Percentiles rank a stretch among this genome's conserved stretches.
Evolutionary conservation across 2,888 invertebrate species (phyloP).

Genomic region (Pediacus dermestoides): DNA sequence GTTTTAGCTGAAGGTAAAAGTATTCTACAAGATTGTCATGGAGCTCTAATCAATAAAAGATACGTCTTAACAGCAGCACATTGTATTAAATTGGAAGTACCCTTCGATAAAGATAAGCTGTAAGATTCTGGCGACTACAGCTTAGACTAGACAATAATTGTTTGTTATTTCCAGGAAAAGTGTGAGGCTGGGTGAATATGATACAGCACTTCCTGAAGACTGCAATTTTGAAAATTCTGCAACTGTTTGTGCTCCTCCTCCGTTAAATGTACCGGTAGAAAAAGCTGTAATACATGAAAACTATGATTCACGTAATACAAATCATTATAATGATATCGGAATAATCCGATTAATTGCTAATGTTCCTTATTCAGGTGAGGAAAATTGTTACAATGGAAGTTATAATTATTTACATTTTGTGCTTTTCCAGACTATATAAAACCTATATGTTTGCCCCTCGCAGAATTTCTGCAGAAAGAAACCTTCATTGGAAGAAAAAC

Average conservation of each 20-base stretch:
- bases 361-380: not conserved
- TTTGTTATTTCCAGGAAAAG: constrained; percentile 1
- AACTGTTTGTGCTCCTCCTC: constrained; percentile 1
- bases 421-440: not conserved
- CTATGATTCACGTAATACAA: not conserved
- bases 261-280: not conserved
- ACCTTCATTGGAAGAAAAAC: no score
- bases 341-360: not conserved
- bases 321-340: constrained; percentile 1
- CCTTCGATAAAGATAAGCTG: no score
- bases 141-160: no score
- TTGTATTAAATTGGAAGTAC: not conserved
- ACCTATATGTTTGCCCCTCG: constrained; percentile 2
- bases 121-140: no score
- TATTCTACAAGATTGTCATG: no score
- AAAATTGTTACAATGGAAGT: not conserved
- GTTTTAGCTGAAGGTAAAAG: no score
- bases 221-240: no score
- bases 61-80: constrained; percentile 5
- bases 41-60: not conserved
- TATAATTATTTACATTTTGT: not conserved
- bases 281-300: not conserved
- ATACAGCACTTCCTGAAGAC: not conserved
- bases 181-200: constrained; percentile 5
- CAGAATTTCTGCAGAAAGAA: not conserved